phyloP scores from a whole-genome alignment of 2,113 vertebrate species.

The Gnathonemus longibarbis region DNA sequence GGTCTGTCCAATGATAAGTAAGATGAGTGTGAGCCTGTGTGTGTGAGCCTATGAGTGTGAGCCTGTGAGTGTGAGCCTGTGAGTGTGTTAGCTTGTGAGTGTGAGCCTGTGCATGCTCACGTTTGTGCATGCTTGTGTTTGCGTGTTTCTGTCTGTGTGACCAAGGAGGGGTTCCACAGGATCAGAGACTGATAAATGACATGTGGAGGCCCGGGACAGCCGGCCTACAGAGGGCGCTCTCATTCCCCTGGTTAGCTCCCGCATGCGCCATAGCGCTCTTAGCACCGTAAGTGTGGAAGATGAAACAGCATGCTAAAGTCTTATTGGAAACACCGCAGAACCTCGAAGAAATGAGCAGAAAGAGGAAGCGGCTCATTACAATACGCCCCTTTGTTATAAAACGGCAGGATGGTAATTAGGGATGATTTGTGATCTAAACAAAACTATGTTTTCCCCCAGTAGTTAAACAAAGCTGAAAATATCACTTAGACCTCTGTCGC shows the following conservation, averaged over 20 bases:
- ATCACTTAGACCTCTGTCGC: neutral
- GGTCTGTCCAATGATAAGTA: neutral
- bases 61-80: neutral
- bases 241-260: slow-evolving; percentile 21
- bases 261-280: slow-evolving; percentile 57
- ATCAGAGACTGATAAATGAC: neutral
- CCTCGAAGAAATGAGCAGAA: slow-evolving; percentile 42
- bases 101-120: neutral
- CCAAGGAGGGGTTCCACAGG: neutral
- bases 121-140: neutral
- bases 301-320: slow-evolving; percentile 60
- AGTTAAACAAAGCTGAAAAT: slow-evolving; percentile 28
- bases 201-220: neutral
- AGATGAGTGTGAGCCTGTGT: neutral
- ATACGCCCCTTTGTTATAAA: slow-evolving; percentile 59
- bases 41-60: neutral
- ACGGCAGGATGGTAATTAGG: slow-evolving; percentile 56
- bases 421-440: slow-evolving; percentile 58
- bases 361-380: slow-evolving; percentile 52
- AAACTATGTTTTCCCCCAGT: slow-evolving; percentile 33
- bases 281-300: slow-evolving; percentile 51
- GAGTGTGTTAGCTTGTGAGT: neutral
- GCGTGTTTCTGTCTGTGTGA: neutral
- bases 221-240: neutral
- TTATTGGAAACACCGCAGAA: slow-evolving; percentile 56